Percentiles rank a stretch among this genome's conserved stretches.
Evolutionary conservation across 2,113 vertebrate genomes (phyloP).

Genomic region (Reinhardtius hippoglossoides): DNA sequence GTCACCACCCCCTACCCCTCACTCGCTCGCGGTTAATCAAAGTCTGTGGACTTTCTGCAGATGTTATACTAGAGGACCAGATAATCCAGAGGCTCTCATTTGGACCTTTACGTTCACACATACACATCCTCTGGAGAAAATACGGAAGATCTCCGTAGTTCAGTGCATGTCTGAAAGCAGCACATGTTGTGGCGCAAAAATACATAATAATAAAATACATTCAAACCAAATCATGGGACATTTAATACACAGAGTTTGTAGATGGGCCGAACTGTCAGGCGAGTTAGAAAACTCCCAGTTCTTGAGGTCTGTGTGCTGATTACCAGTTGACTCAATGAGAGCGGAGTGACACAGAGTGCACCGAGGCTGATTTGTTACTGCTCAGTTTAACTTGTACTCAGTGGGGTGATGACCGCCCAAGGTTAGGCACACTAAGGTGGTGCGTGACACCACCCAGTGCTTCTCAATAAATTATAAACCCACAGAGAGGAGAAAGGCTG

Average conservation of each 20-base stretch:
- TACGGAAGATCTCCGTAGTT: no score
- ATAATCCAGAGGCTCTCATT: no score
- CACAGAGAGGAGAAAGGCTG: not conserved
- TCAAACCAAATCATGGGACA: not conserved
- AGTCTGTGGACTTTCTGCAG: no score
- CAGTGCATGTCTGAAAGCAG: no score
- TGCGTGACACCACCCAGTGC: constrained; percentile 31
- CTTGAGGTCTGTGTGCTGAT: constrained; percentile 6
- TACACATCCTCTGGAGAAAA: no score
- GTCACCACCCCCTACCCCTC: no score
- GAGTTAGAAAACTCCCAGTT: not conserved
- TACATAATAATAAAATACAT: not conserved
- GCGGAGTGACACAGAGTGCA: not conserved
- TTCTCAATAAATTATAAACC: constrained; percentile 39
- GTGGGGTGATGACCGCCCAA: constrained; percentile 23
- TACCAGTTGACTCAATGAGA: constrained; percentile 6
- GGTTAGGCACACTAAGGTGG: constrained; percentile 21
- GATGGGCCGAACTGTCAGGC: not conserved
- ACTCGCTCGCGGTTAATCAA: no score
- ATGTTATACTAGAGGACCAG: no score
- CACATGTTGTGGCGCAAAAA: not conserved
- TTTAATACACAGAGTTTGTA: not conserved
- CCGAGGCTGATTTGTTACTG: constrained; percentile 10
- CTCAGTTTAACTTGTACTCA: constrained; percentile 23
- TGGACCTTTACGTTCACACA: no score